phyloP scores from a whole-genome alignment of 2,113 vertebrate genomes.

The Donacobius atricapilla region DNA sequence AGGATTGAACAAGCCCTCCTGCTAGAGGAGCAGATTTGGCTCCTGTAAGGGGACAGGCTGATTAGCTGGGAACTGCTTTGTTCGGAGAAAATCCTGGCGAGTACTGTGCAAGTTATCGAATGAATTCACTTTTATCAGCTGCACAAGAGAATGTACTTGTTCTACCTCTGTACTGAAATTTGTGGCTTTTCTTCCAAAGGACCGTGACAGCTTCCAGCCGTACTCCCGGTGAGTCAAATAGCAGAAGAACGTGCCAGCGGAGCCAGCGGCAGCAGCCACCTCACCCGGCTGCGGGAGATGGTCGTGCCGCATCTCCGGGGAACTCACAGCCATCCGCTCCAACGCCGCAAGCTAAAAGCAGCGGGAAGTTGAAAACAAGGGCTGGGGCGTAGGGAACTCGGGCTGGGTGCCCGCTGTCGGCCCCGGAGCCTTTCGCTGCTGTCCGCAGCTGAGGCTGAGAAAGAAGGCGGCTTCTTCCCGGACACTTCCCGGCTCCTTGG shows the following conservation, averaged over 20 bases:
- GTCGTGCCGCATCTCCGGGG: rapidly evolving
- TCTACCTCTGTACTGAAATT: neutral
- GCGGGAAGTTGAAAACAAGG: neutral
- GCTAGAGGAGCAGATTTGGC: neutral
- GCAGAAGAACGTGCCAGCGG: rapidly evolving
- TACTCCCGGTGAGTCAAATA: neutral
- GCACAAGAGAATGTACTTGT: neutral
- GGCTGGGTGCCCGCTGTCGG: rapidly evolving
- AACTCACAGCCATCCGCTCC: rapidly evolving
- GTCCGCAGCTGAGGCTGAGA: neutral
- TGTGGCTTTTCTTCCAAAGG: neutral
- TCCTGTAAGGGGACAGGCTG: neutral
- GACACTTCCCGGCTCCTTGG: too few relatives aligned
- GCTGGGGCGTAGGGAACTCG: neutral
- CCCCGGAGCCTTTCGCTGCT: neutral
- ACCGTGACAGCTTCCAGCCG: neutral
- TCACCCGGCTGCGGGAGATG: neutral
- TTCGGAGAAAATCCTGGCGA: neutral
- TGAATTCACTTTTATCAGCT: neutral
- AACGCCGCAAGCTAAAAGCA: neutral
- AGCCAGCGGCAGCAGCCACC: rapidly evolving
- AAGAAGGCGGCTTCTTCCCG: too few relatives aligned
- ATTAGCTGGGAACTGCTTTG: neutral
- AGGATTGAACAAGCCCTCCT: neutral
- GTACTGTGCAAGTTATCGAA: neutral